phyloP scores from a whole-genome alignment of 1,140 invertebrate species.

The Drosophila ironensis region DNA sequence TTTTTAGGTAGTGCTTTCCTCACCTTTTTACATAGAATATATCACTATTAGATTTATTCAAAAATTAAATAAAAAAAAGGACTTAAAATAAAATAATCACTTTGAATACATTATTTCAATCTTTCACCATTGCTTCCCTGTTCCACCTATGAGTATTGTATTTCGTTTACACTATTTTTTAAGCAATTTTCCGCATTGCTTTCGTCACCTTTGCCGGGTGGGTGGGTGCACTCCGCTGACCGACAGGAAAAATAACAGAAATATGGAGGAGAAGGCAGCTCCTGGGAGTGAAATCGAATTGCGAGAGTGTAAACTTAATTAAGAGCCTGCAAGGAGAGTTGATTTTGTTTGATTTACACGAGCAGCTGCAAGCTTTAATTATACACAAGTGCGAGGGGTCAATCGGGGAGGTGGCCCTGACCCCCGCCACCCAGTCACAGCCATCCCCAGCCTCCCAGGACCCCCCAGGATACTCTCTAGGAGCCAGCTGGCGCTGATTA shows the following conservation, averaged over 20 bases:
- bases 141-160: no score
- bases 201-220: slow-evolving; percentile 22
- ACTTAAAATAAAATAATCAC: no score
- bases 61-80: no score
- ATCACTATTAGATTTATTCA: no score
- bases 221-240: slow-evolving; percentile 21
- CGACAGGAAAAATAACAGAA: slow-evolving; percentile 20
- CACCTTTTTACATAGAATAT: no score
- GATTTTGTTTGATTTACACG: slow-evolving; percentile 77
- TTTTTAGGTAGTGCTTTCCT: no score
- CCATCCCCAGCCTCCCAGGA: no score
- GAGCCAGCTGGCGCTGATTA: slow-evolving; percentile 70
- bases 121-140: no score
- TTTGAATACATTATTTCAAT: no score
- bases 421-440: no score
- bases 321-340: slow-evolving; percentile 64
- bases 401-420: slow-evolving; percentile 19
- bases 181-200: background rate
- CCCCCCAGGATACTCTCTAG: slow-evolving; percentile 1
- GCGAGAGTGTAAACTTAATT: slow-evolving; percentile 75
- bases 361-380: slow-evolving; percentile 56
- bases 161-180: no score
- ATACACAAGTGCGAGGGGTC: slow-evolving; percentile 2
- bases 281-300: slow-evolving; percentile 69
- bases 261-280: no score